These are phyloP conservation scores for Cololabis saira DNA, from an alignment of 2,113 vertebrate genomes.

Conservation along the genomic window DNA sequence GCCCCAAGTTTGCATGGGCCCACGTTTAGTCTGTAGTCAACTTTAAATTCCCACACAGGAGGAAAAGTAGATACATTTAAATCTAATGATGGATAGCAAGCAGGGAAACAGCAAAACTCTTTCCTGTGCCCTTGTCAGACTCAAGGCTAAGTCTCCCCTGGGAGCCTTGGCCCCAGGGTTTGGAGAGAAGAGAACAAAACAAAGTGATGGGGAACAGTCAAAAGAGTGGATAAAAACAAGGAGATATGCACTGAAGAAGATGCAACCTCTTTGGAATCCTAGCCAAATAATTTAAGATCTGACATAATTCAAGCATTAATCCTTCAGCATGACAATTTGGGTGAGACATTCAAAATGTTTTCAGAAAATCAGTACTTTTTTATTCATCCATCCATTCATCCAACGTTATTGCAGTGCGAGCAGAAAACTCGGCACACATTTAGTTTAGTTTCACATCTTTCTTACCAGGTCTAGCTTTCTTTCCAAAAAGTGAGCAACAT, in stretches of 20 bases:
- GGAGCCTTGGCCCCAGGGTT: slow-evolving; percentile 50
- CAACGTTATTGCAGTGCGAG: too few relatives aligned
- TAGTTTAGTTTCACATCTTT: too few relatives aligned
- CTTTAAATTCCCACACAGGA: slow-evolving; percentile 35
- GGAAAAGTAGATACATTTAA: slow-evolving; percentile 38
- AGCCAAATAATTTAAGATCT: too few relatives aligned
- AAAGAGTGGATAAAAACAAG: slow-evolving; percentile 42
- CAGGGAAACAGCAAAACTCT: slow-evolving; percentile 48
- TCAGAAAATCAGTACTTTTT: too few relatives aligned
- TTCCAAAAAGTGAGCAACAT: background rate
- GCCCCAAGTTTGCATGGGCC: slow-evolving; percentile 23
- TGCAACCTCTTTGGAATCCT: slow-evolving; percentile 38
- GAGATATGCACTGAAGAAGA: slow-evolving; percentile 43
- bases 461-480: background rate
- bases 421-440: too few relatives aligned
- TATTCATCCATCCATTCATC: too few relatives aligned
- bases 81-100: slow-evolving; percentile 15
- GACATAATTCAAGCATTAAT: too few relatives aligned
- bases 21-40: slow-evolving; percentile 13
- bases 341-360: too few relatives aligned
- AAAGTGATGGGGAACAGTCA: slow-evolving; percentile 44
- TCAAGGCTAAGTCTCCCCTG: slow-evolving; percentile 28
- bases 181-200: slow-evolving; percentile 19
- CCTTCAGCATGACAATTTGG: too few relatives aligned
- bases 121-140: slow-evolving; percentile 39